Conservation (phyloP, 2,888 invertebrate genomes). For the Agrochola lychnidis region DNA sequence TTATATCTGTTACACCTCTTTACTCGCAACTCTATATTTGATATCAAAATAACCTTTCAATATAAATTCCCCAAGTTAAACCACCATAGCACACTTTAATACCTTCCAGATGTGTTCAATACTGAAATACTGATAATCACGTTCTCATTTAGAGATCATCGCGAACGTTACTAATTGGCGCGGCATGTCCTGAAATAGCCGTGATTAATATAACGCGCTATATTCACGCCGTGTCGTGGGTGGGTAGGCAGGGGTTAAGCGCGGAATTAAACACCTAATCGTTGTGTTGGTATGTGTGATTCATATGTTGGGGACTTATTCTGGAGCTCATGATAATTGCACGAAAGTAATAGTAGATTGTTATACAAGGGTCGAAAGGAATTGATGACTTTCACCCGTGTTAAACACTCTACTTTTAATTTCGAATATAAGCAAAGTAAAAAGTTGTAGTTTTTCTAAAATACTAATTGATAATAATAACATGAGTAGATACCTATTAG, state of each 20-base stretch:
- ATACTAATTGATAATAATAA: too few relatives aligned
- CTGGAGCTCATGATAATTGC: conserved; percentile 21
- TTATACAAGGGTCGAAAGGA: too few relatives aligned
- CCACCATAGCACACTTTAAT: conserved; percentile 1
- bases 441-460: too few relatives aligned
- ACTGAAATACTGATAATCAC: conserved; percentile 20
- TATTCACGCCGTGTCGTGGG: conserved; percentile 33
- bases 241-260: conserved; percentile 40
- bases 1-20: neutral
- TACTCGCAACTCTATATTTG: neutral
- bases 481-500: too few relatives aligned
- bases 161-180: conserved; percentile 46
- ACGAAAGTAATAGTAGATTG: too few relatives aligned
- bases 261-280: conserved; percentile 58
- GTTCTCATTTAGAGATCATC: conserved; percentile 41
- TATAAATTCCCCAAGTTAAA: conserved; percentile 15
- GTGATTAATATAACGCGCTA: conserved; percentile 59
- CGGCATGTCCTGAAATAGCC: conserved; percentile 55
- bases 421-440: too few relatives aligned
- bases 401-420: too few relatives aligned
- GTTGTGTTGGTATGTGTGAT: conserved; percentile 60
- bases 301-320: conserved; percentile 59
- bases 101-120: conserved; percentile 41
- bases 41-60: conserved; percentile 16
- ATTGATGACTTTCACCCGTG: too few relatives aligned